phyloP scores from a whole-genome alignment of 2,113 vertebrate species.

The Rhinichthys klamathensis region DNA sequence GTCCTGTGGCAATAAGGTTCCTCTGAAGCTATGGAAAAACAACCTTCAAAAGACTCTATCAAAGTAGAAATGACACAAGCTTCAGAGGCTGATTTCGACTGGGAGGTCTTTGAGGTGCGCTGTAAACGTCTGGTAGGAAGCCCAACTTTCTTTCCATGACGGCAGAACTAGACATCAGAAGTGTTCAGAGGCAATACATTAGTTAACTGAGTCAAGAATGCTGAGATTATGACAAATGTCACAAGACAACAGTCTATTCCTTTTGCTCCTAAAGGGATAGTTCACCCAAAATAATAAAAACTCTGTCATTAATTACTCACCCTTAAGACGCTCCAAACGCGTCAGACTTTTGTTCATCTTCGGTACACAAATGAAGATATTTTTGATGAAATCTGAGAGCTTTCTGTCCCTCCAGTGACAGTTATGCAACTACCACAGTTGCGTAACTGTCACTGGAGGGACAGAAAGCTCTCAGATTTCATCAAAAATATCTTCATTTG shows the following conservation, averaged over 20 bases:
- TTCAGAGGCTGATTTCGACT: constrained; percentile 38
- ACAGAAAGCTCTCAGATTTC: too few relatives aligned
- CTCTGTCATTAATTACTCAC: neutral
- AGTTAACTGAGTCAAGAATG: neutral
- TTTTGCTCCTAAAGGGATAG: neutral
- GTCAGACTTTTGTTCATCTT: too few relatives aligned
- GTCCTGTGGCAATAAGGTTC: constrained; percentile 38
- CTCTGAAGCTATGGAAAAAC: constrained; percentile 56
- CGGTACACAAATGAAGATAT: too few relatives aligned
- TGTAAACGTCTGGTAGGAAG: constrained; percentile 44
- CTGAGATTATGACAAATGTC: neutral
- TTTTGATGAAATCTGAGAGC: too few relatives aligned
- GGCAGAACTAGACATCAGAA: constrained; percentile 30
- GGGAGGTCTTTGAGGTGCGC: constrained; percentile 43
- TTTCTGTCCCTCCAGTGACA: neutral
- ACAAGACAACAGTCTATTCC: neutral
- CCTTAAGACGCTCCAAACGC: too few relatives aligned
- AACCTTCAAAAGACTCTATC: constrained; percentile 45
- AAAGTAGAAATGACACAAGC: constrained; percentile 19
- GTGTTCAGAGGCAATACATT: neutral
- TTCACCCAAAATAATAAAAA: neutral
- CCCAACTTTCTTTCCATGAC: constrained; percentile 56
- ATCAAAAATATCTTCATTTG: too few relatives aligned
- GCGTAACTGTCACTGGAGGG: too few relatives aligned
- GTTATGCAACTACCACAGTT: too few relatives aligned